Conservation (phyloP, 2,113 vertebrate species). For the Platysteira castanea region DNA sequence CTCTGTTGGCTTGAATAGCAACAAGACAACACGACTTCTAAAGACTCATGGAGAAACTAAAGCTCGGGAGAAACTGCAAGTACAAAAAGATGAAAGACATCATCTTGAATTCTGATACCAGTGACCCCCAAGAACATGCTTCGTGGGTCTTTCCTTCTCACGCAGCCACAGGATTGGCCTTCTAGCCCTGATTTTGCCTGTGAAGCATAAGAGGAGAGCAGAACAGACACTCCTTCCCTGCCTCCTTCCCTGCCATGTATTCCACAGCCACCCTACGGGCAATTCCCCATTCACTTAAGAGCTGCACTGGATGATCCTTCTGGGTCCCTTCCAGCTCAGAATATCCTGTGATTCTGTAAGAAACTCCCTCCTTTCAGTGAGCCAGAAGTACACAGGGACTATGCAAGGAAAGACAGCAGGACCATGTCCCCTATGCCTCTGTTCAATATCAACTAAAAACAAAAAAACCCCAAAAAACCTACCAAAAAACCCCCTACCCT, state of each 20-base stretch:
- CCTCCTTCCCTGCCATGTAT: background rate
- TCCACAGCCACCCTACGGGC: background rate
- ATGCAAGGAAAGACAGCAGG: background rate
- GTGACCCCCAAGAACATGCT: background rate
- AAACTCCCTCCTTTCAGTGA: background rate
- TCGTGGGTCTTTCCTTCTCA: background rate
- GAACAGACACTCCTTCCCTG: background rate
- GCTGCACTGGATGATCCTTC: background rate
- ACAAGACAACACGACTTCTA: background rate
- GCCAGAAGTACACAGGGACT: background rate
- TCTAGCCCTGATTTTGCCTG: background rate
- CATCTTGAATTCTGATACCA: background rate
- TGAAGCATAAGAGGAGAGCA: background rate
- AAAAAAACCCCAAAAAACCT: too few species aligned
- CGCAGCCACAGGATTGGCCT: background rate
- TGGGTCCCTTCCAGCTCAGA: background rate
- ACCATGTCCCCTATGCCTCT: background rate
- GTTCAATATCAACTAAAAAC: background rate
- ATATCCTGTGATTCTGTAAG: background rate
- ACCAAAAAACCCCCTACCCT: background rate
- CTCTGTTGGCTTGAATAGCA: background rate
- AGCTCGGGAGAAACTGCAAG: background rate
- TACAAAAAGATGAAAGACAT: background rate
- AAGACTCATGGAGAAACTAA: background rate
- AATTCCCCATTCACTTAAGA: background rate